Conservation (phyloP, 2,113 vertebrate species). For the Tylochromis polylepis region DNA sequence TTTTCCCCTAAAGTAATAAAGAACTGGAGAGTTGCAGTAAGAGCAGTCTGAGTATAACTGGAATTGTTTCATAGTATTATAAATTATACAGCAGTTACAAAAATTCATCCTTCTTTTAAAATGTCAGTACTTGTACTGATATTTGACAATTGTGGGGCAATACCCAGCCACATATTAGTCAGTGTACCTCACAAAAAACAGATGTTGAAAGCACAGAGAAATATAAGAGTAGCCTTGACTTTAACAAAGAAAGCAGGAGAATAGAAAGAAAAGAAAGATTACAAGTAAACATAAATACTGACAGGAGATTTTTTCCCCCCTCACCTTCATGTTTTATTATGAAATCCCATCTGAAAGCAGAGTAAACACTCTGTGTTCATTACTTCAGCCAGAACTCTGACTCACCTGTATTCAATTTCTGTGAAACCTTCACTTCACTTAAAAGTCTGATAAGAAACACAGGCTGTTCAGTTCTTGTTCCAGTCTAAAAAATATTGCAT, state of each 20-base stretch:
- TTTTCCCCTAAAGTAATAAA: background rate
- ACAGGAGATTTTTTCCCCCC: background rate
- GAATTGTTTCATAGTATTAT: background rate
- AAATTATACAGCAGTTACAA: background rate
- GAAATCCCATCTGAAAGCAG: background rate
- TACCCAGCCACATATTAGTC: background rate
- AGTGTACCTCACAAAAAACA: background rate
- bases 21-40: background rate
- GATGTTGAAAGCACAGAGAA: background rate
- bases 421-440: background rate
- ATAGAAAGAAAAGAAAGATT: background rate
- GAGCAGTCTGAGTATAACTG: background rate
- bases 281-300: background rate
- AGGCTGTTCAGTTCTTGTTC: background rate
- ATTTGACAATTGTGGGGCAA: background rate
- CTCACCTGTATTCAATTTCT: background rate
- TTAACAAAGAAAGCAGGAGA: background rate
- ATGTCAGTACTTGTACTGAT: background rate
- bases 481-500: background rate
- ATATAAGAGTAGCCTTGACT: background rate
- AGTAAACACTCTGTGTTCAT: background rate
- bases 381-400: background rate
- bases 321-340: conserved; percentile 8
- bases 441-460: background rate
- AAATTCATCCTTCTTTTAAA: background rate